Evolutionary conservation across 2,797 vertebrate species (phyloP), one percentile per base, ranked within the genome.

Genomic region (Danio albolineatus): DNA sequence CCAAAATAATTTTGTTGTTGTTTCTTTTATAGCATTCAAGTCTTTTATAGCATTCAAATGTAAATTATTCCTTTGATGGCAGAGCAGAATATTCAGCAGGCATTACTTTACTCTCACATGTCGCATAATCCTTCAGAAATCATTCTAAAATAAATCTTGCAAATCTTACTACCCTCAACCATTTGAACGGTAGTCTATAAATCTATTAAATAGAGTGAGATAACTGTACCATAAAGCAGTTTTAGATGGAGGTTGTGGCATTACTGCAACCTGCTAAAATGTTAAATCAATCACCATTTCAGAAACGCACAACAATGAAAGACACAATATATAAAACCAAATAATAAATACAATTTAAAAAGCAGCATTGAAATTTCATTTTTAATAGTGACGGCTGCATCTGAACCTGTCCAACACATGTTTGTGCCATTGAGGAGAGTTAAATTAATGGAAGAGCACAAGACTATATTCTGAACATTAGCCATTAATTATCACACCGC

Each of bases 401-500:
- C 16, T 17, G n/a, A 70, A 36, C 4, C n/a, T 54, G 49, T 17
- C 54, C 51, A 7, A 4, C 12, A 19, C 49, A 54, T n/a, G 49
- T n/a, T 38, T 54, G 48, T 41, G n/a, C 10, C 49, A 67, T 61
- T 48, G 64, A 64, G 73, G 21, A 0, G 10, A 57, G 19, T 38
- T 12, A 67, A 77, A 81, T 78, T 13, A 74, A 66, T 74, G 46
- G 38, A 65, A 43, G 48, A 49, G 48, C 41, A 6, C 7, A 1
- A 16, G 53, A 16, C 60, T 16, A 38, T 49, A 57, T 73, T 62
- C 19, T 66, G 43, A 56, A 61, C 64, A 53, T 80, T 78, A 74
- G 49, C 67, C 67, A 65, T 78, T 59, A 49, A 61, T 72, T 60
- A 76, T 72, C 73, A 70, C 59, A n/a, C n/a, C 13, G 10, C 51